phyloP scores from a whole-genome alignment of 2,888 invertebrate genomes.

The Mayetiola destructor region DNA sequence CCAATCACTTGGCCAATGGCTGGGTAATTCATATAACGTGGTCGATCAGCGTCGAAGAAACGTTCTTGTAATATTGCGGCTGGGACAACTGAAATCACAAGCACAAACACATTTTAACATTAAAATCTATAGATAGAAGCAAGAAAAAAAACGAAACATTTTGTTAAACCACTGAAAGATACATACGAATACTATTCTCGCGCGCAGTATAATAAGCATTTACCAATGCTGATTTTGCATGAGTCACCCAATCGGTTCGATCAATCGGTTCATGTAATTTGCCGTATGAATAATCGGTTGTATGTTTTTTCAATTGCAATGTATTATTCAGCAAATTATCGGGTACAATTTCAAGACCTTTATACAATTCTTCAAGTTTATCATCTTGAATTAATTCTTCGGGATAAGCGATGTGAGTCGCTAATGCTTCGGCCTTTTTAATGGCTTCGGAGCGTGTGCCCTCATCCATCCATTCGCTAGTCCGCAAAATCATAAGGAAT shows the following conservation, averaged over 20 bases:
- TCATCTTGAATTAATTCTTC: slow-evolving; percentile 70
- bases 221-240: slow-evolving; percentile 69
- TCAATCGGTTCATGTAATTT: slow-evolving; percentile 64
- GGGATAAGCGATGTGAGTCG: slow-evolving; percentile 84
- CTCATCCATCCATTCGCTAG: slow-evolving; percentile 88
- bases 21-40: slow-evolving; percentile 83
- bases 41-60: slow-evolving; percentile 78
- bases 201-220: slow-evolving; percentile 77
- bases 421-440: slow-evolving; percentile 68
- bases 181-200: slow-evolving; percentile 76
- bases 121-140: too few species aligned
- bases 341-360: slow-evolving; percentile 54
- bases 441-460: slow-evolving; percentile 60
- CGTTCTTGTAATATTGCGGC: slow-evolving; percentile 86
- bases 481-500: slow-evolving; percentile 62
- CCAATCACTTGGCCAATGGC: slow-evolving; percentile 85
- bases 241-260: slow-evolving; percentile 74
- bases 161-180: not conserved
- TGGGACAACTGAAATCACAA: too few species aligned
- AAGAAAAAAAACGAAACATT: too few species aligned
- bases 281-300: slow-evolving; percentile 63
- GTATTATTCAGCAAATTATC: slow-evolving; percentile 41
- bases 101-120: too few species aligned
- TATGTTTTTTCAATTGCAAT: slow-evolving; percentile 62
- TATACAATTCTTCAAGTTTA: slow-evolving; percentile 67